Conservation (phyloP, 2,113 vertebrate species). For the Setophaga coronata region DNA sequence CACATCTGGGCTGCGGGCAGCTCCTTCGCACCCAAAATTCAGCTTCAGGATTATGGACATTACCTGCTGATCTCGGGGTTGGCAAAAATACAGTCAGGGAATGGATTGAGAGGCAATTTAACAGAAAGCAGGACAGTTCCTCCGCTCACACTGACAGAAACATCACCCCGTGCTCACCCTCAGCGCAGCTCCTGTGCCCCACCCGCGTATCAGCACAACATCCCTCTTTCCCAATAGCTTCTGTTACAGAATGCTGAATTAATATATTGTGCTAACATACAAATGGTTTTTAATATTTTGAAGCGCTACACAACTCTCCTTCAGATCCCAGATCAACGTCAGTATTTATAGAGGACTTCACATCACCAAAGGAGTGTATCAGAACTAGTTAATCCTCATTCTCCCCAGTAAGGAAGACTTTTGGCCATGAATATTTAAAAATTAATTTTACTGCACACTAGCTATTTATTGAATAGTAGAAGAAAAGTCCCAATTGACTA, state of each 20-base stretch:
- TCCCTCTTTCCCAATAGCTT: not conserved
- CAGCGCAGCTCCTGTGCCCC: not conserved
- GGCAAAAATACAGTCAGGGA: not conserved
- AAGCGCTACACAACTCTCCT: not conserved
- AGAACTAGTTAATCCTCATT: not conserved
- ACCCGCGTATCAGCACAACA: not conserved
- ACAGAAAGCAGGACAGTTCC: not conserved
- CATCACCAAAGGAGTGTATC: not conserved
- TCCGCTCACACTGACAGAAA: not conserved
- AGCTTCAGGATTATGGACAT: rapidly evolving
- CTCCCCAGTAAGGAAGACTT: not conserved
- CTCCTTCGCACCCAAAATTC: not conserved
- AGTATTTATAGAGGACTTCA: not conserved
- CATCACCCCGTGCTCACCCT: not conserved
- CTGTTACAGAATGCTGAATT: not conserved
- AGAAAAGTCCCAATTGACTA: not conserved
- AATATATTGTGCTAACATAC: not conserved
- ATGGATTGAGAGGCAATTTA: not conserved
- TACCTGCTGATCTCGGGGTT: not conserved
- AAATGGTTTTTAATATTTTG: not conserved
- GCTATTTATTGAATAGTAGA: not conserved
- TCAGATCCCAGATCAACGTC: not conserved
- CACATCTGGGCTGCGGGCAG: rapidly evolving
- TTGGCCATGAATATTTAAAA: not conserved
- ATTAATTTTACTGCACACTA: not conserved